These are phyloP conservation scores for Onthophagus sagittarius DNA, from an alignment of 2,888 invertebrate species.

Conservation along the genomic window DNA sequence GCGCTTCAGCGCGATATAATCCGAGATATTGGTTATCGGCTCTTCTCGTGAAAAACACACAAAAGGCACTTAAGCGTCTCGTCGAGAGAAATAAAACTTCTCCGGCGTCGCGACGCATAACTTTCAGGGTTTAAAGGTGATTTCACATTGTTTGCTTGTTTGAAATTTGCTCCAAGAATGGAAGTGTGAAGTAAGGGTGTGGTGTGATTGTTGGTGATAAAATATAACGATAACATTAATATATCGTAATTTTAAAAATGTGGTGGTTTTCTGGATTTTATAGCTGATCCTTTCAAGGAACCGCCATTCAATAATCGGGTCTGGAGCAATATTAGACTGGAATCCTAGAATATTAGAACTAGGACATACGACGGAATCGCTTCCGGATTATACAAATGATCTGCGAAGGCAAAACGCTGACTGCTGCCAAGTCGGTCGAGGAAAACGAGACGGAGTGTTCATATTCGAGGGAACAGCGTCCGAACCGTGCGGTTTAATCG, in stretches of 20 bases:
- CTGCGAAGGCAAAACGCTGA: conserved; percentile 35
- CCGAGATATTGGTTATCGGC: conserved; percentile 36
- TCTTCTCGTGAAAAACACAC: conserved; percentile 8
- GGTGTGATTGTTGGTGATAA: background rate
- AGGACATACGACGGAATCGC: background rate
- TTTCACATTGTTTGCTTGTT: background rate
- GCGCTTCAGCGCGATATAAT: conserved; percentile 27
- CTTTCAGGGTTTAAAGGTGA: background rate
- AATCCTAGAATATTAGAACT: background rate
- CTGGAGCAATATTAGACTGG: background rate
- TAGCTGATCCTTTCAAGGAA: background rate
- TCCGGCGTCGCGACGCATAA: conserved; percentile 1
- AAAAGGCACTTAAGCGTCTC: conserved; percentile 9
- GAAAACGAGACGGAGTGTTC: conserved; percentile 33
- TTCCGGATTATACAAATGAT: conserved; percentile 35
- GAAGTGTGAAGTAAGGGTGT: background rate
- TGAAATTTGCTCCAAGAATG: background rate
- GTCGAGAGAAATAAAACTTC: background rate
- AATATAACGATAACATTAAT: background rate
- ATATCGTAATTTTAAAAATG: background rate
- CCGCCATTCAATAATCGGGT: background rate
- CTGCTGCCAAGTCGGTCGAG: conserved; percentile 26
- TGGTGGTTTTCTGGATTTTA: background rate
- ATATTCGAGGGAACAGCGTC: conserved; percentile 39
- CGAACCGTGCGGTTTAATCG: conserved; percentile 45